Conservation (phyloP, 2,888 invertebrate species). For the Halocaridina rubra region DNA sequence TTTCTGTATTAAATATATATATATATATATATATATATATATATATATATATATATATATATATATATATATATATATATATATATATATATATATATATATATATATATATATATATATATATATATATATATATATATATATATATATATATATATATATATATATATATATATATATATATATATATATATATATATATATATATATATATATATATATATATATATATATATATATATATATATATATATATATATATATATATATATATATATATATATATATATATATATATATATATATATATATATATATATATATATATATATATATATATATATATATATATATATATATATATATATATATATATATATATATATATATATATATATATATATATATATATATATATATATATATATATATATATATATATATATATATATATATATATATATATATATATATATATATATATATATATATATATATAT, state of each 20-base stretch:
- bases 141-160: constrained; percentile 1
- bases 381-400: neutral
- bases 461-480: neutral
- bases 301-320: constrained; percentile 8
- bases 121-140: neutral
- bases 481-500: neutral
- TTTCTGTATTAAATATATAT: neutral
- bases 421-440: constrained; percentile 8
- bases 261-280: constrained; percentile 8
- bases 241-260: constrained; percentile 8
- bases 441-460: constrained; percentile 8
- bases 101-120: constrained; percentile 8
- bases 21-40: constrained; percentile 5
- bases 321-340: constrained; percentile 8
- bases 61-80: constrained; percentile 4
- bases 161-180: constrained; percentile 8
- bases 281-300: neutral
- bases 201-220: constrained; percentile 8
- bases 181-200: too few species aligned
- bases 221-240: constrained; percentile 8
- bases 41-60: neutral
- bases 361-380: neutral
- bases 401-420: constrained; percentile 8
- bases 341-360: neutral
- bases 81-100: constrained; percentile 8